Percentiles rank a stretch among this genome's conserved stretches.
Conservation (phyloP, 2,113 vertebrate genomes). For the Diadophis punctatus region DNA sequence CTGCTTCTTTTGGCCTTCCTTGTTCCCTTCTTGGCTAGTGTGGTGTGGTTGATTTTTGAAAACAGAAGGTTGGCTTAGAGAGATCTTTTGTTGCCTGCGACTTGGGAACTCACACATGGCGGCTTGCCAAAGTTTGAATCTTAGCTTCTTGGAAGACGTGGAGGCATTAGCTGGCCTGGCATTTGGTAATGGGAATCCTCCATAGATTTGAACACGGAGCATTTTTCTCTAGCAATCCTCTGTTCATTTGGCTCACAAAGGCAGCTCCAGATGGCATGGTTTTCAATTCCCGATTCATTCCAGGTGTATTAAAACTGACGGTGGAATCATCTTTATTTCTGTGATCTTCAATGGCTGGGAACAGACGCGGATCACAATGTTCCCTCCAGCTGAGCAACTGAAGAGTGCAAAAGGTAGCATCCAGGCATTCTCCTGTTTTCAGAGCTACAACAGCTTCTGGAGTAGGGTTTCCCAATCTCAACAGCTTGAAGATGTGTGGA, state of each 20-base stretch:
- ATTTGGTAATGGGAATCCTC: neutral
- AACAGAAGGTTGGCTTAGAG: neutral
- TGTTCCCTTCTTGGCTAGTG: neutral
- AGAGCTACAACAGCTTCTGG: neutral
- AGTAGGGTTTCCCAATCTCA: neutral
- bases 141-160: neutral
- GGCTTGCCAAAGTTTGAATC: neutral
- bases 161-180: neutral
- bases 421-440: neutral
- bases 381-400: neutral
- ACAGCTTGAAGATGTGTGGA: neutral
- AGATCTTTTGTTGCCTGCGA: neutral
- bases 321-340: neutral
- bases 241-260: neutral
- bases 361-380: neutral
- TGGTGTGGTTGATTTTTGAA: neutral
- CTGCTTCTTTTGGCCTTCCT: neutral
- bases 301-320: neutral
- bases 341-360: neutral
- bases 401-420: neutral
- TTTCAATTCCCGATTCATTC: neutral
- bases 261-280: neutral
- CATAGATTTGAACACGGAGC: neutral
- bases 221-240: neutral
- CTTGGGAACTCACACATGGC: neutral